phyloP scores from a whole-genome alignment of 2,888 invertebrate species.

The Macrosoma leucophasiata region DNA sequence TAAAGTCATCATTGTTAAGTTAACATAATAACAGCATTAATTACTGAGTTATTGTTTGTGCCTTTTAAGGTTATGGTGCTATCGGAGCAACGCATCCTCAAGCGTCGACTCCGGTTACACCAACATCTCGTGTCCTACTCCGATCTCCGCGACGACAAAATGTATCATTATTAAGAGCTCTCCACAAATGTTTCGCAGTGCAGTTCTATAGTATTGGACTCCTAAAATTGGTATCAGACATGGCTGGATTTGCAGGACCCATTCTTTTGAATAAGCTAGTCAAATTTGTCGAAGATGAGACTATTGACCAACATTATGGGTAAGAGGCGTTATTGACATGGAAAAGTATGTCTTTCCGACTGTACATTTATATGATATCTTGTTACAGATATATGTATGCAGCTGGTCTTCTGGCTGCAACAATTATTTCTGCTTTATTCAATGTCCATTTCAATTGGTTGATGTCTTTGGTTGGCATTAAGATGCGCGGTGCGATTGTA shows the following conservation, averaged over 20 bases:
- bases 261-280: conserved; percentile 89
- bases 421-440: conserved; percentile 79
- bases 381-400: conserved; percentile 55
- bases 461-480: conserved; percentile 88
- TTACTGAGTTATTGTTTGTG: no score
- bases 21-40: no score
- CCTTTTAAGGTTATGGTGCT: conserved; percentile 41
- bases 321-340: conserved; percentile 44
- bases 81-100: conserved; percentile 47
- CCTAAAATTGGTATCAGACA: conserved; percentile 88
- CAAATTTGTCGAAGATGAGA: conserved; percentile 83
- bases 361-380: conserved; percentile 1
- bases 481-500: conserved; percentile 90
- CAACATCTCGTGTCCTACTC: conserved; percentile 49
- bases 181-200: conserved; percentile 85
- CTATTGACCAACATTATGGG: conserved; percentile 80
- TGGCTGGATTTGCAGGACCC: conserved; percentile 91
- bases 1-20: no score
- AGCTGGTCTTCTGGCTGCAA: conserved; percentile 62
- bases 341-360: conserved; percentile 1
- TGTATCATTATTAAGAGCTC: conserved; percentile 78
- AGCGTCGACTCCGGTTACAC: conserved; percentile 55
- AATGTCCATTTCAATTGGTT: conserved; percentile 93
- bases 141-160: conserved; percentile 54
- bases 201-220: conserved; percentile 91